phyloP scores from a whole-genome alignment of 1,140 invertebrate genomes.

The Orussus abietinus region DNA sequence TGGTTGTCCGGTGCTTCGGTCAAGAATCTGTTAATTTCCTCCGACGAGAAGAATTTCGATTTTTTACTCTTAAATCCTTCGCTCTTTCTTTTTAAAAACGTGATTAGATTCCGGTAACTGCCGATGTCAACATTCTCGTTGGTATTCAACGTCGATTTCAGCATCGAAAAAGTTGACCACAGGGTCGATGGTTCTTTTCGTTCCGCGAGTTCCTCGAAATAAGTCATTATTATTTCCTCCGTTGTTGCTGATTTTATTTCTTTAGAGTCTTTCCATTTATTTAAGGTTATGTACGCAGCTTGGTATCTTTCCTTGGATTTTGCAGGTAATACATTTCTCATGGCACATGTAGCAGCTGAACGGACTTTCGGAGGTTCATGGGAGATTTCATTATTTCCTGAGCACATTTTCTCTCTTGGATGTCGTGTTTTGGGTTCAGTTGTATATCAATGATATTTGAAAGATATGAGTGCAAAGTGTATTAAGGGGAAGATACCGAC shows the following conservation, averaged over 20 bases:
- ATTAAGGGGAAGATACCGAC: no score
- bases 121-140: constrained; percentile 22
- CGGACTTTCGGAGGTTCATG: not conserved
- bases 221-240: constrained; percentile 23
- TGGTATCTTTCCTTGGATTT: constrained; percentile 3
- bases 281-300: constrained; percentile 3
- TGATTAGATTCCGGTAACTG: constrained; percentile 7
- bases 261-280: constrained; percentile 10
- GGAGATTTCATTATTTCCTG: no score
- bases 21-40: constrained; percentile 6
- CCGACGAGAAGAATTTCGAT: constrained; percentile 4
- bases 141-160: constrained; percentile 18
- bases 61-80: constrained; percentile 4
- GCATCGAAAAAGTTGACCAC: constrained; percentile 28
- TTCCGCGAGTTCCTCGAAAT: constrained; percentile 25
- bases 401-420: no score
- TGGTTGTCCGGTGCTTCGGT: constrained; percentile 6
- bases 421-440: no score
- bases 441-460: no score
- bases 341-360: not conserved
- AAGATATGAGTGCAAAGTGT: no score
- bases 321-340: not conserved
- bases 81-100: constrained; percentile 7
- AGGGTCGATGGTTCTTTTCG: constrained; percentile 23
- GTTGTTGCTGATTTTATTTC: constrained; percentile 18